A percentile compares a stretch with the other conserved stretches of the same genome.
These are phyloP conservation scores for Eupristina koningsbergeri DNA, from an alignment of 1,140 invertebrate species.

Conservation along the genomic window DNA sequence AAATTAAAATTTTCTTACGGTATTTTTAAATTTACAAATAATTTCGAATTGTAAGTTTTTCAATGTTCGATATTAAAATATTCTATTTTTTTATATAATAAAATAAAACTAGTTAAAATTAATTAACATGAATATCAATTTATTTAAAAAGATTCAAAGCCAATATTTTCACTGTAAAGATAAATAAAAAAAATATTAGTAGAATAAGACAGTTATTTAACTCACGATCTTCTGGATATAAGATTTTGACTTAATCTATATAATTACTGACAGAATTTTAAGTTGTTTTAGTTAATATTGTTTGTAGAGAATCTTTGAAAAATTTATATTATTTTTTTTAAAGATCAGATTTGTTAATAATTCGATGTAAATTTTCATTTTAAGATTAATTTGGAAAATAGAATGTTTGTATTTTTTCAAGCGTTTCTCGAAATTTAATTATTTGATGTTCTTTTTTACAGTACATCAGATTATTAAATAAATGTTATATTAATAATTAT, in stretches of 20 bases:
- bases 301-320: neutral
- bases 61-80: neutral
- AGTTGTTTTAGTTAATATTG: neutral
- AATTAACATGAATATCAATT: neutral
- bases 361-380: neutral
- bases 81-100: neutral
- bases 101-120: neutral
- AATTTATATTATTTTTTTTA: slow-evolving; percentile 20
- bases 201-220: slow-evolving; percentile 20
- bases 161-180: neutral
- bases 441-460: neutral
- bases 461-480: too few relatives aligned
- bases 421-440: neutral
- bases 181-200: neutral
- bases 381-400: neutral
- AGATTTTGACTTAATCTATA: neutral
- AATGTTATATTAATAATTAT: too few relatives aligned
- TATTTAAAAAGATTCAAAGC: neutral
- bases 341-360: slow-evolving; percentile 5
- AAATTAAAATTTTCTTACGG: too few relatives aligned
- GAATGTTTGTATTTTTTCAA: neutral
- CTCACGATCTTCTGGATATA: slow-evolving; percentile 16
- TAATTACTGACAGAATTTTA: neutral
- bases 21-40: too few relatives aligned
- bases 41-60: too few relatives aligned